A percentile compares a stretch with the other conserved stretches of the same genome.
These are phyloP conservation scores for Pithecia hirsuta DNA, from an alignment of 2,797 vertebrate genomes.

Conservation along the genomic window DNA sequence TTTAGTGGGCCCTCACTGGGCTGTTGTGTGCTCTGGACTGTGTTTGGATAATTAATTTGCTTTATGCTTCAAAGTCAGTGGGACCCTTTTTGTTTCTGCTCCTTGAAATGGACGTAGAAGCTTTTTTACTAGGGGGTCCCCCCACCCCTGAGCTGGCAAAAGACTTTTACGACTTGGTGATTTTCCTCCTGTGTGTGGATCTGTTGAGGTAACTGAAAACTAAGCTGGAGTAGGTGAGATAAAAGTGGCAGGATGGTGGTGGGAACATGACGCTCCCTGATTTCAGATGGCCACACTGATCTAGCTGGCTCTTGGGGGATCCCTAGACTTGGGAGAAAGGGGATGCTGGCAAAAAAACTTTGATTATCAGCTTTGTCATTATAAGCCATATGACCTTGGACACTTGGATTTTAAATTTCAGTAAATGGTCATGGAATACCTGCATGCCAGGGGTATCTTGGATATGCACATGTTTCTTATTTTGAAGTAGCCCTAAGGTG, in stretches of 20 bases:
- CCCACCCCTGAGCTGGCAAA: neutral
- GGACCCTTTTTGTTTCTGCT: constrained; percentile 12
- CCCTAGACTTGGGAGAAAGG: neutral
- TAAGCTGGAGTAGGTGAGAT: neutral
- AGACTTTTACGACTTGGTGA: neutral
- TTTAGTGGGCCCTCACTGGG: constrained; percentile 11
- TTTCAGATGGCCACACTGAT: neutral
- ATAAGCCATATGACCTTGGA: neutral
- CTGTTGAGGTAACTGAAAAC: neutral
- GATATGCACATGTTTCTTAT: neutral
- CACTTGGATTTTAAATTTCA: neutral
- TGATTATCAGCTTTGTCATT: constrained; percentile 23
- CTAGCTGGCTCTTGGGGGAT: neutral
- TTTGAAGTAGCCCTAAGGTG: neutral
- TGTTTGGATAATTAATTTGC: constrained; percentile 61
- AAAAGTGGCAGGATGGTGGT: neutral
- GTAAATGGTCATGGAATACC: neutral
- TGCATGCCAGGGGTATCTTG: neutral
- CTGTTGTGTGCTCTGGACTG: neutral
- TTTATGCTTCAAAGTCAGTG: constrained; percentile 40
- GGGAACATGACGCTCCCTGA: neutral
- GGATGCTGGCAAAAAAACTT: neutral
- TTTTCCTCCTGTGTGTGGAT: neutral
- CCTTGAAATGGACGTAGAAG: neutral
- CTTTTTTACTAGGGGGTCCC: neutral